Conservation (phyloP, 2,113 vertebrate genomes). For the Chamaea fasciata region DNA sequence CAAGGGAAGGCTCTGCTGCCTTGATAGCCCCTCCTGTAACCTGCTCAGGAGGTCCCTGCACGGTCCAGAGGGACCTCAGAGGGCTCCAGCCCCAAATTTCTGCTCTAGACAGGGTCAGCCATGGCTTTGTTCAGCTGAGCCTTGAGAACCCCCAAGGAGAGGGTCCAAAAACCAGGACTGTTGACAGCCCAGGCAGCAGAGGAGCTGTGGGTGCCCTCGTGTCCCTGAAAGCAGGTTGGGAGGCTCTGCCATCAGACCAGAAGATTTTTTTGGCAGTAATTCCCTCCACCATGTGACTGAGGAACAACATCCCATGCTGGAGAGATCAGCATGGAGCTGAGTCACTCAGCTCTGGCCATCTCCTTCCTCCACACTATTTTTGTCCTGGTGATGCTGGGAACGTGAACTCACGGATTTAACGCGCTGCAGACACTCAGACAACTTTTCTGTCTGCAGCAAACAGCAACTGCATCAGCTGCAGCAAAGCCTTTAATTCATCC, state of each 20-base stretch:
- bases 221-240: background rate
- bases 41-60: background rate
- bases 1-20: background rate
- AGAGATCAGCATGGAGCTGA: background rate
- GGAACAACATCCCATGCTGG: fast-evolving
- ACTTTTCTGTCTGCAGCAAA: background rate
- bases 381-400: background rate
- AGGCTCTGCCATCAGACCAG: background rate
- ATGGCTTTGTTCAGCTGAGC: background rate
- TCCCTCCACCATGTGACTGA: fast-evolving
- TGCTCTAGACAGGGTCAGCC: background rate
- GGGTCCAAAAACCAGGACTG: background rate
- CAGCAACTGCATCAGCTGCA: background rate
- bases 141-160: background rate
- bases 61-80: background rate
- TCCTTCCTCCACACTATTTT: background rate
- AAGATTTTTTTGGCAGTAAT: fast-evolving
- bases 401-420: fast-evolving
- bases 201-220: background rate
- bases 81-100: background rate
- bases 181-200: background rate
- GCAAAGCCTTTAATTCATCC: conserved; percentile 1
- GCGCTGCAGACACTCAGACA: background rate
- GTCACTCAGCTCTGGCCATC: background rate
- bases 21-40: background rate